Base-by-base conservation (phyloP, 2,113 vertebrate genomes). In the Tichodroma muraria region DNA sequence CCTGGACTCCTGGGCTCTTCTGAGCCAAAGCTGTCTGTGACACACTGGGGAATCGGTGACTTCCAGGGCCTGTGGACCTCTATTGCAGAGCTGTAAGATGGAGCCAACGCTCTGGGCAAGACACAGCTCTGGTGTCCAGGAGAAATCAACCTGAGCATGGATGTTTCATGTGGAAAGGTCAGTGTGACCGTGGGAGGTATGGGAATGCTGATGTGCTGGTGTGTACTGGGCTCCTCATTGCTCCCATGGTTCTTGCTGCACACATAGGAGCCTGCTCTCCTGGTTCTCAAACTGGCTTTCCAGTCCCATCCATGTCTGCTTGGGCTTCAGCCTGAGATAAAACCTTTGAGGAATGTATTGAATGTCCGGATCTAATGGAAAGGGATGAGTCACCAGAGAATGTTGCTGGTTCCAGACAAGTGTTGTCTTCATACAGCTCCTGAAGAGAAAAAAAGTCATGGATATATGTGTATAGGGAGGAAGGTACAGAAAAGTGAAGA, bases 181-280 rank as follows among this genome's bases (percentile, higher is more conserved):
- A 0, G 6, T 47, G 77, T n/a, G 28, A 35, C 59, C 0, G 0
- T 33, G 25, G 24, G 28, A 65, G 16, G 4, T 56, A 47, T 5
- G 10, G 40, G 53, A 77, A 77, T 40, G 49, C 8, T 72, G 71
- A 35, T 5, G 21, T 8, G 33, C 8, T 42, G 22, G 22, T n/a
- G 23, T 49, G 20, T 42, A 20, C 42, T 54, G 52, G 20, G 10
- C 13, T 79, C 33, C 21, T 76, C 44, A 15, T 8, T 75, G 61
- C 33, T 30, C 20, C 27, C 53, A 47, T 0, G 1, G 33, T 8
- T 85, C 61, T 85, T 60, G 33, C 76, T 76, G n/a, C 2, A 5
- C 35, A 47, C 14, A 35, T 11, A 82, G 61, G 10, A 70, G 8
- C 10, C 45, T 61, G 21, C 0, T 0, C 7, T 81, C 9, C 56